Conservation (phyloP, 2,113 vertebrate genomes). For the Boulengeromyrus knoepffleri region DNA sequence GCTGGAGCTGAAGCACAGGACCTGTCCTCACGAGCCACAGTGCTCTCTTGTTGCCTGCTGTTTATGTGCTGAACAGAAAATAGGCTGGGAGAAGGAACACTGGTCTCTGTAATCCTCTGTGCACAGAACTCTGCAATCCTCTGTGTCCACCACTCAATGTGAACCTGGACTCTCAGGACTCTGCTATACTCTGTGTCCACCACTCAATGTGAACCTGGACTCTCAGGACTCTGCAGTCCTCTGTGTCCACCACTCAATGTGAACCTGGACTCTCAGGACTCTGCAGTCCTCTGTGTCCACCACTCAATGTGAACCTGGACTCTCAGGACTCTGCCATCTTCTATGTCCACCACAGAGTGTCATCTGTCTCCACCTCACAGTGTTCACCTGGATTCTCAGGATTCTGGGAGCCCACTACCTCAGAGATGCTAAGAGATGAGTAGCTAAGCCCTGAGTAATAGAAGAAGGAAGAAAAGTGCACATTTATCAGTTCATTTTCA, state of each 20-base stretch:
- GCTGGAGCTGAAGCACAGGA: not conserved
- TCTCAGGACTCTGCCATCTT: too few species aligned
- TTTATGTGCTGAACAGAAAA: not conserved
- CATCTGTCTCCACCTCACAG: too few species aligned
- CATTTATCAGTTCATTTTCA: not conserved
- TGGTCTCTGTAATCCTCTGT: constrained; percentile 26
- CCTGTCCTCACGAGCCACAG: constrained; percentile 4
- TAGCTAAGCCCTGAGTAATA: too few species aligned
- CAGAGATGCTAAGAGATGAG: too few species aligned
- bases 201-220: not conserved
- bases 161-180: not conserved
- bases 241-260: not conserved
- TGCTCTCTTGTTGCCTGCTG: constrained; percentile 6
- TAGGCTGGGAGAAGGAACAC: not conserved
- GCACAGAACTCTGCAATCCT: not conserved
- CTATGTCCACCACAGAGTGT: too few species aligned
- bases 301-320: too few species aligned
- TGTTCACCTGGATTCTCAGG: too few species aligned
- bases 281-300: too few species aligned
- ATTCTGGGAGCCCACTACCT: too few species aligned
- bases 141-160: constrained; percentile 2
- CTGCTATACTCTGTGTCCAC: not conserved
- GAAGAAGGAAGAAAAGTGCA: too few species aligned
- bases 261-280: too few species aligned
- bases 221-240: not conserved